Evolutionary conservation across 2,888 invertebrate genomes (phyloP), one percentile per base, ranked within the genome.

Genomic region (Eristalis tenax): DNA sequence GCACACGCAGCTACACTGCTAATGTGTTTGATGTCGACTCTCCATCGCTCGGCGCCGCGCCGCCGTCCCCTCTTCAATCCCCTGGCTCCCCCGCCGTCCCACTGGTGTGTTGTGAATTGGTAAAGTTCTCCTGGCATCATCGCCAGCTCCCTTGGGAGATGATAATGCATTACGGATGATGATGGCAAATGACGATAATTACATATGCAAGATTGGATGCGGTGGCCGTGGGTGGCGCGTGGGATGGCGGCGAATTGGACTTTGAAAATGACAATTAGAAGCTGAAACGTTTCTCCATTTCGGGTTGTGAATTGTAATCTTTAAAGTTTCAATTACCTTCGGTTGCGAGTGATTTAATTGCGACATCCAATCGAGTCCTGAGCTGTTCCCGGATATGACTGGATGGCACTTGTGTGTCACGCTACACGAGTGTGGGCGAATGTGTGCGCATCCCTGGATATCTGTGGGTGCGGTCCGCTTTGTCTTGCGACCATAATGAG

Each of bases 171-270:
- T 83, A 79, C 69, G 83, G 75, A 83, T 87, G 87, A 87, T 83
- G 83, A 83, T 80, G 79, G 87, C 83, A 87, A 87, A 83, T 87
- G 87, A 87, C 68, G 87, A 87, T 87, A 87, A 87, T 87, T 87
- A 87, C 83, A 73, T 80, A 80, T 87, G 75, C 87, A 79, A 80
- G 79, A 87, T 83, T 83, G 79, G 76, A 83, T 83, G 79, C 83
- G 71, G 75, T 87, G 78, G 76, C 79, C 70, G 66, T 43, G 65
- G 75, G 63, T 70, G 57, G 43, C 22, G 70, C 0, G 43, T 11
- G 28, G 38, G 40, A 40, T 11, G 32, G 43, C 59, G 18, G 23
- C n/a, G 50, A 28, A 68, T 63, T 68, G 22, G 26, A 80, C 75
- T 69, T 57, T 8, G 56, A 32, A 63, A 75, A 64, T 75, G 63